Evolutionary conservation across 2,113 vertebrate species (phyloP).

Genomic region (Rafetus swinhoei): DNA sequence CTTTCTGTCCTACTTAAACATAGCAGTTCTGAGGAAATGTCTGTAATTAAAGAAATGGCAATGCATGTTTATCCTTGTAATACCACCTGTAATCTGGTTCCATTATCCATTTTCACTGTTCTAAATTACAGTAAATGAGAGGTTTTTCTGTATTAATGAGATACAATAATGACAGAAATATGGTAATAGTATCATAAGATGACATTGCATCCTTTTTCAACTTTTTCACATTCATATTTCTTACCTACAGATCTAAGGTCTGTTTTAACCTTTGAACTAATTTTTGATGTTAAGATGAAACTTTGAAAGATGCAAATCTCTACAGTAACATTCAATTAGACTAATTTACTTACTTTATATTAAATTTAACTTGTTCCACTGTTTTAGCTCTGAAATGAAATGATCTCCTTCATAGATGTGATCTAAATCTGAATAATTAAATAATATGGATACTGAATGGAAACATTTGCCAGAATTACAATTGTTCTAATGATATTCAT

Average conservation of each 20-base stretch:
- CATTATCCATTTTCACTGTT: neutral
- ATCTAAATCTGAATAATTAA: neutral
- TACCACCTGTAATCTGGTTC: neutral
- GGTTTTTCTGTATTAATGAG: neutral
- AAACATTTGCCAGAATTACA: neutral
- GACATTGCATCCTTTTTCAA: neutral
- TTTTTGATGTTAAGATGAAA: neutral
- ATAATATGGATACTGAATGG: neutral
- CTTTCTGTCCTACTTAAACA: neutral
- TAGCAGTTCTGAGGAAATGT: neutral
- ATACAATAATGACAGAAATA: neutral
- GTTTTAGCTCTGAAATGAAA: constrained; percentile 9
- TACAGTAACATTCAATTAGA: neutral
- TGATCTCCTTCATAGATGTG: neutral
- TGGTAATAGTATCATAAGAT: neutral
- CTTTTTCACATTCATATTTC: neutral
- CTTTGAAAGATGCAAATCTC: neutral
- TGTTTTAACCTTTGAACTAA: neutral
- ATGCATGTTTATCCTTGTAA: neutral
- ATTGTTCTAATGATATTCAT: constrained; percentile 22
- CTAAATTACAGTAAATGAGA: neutral
- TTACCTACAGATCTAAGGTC: neutral
- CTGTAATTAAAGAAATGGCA: neutral
- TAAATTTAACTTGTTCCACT: neutral
- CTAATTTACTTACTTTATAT: neutral